phyloP scores from a whole-genome alignment of 2,888 invertebrate species.

The Ornithoptera priamus region DNA sequence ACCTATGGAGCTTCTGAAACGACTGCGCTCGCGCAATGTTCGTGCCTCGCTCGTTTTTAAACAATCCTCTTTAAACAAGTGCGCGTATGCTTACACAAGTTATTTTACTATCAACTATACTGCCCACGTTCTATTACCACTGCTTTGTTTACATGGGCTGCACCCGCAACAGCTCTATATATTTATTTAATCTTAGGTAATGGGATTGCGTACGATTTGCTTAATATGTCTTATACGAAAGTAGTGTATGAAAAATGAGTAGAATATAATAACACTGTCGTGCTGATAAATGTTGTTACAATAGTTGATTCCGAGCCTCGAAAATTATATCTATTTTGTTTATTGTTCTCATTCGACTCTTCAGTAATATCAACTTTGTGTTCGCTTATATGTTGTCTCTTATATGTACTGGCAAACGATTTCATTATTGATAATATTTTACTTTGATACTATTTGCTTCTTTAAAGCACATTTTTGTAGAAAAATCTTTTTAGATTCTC shows the following conservation, averaged over 20 bases:
- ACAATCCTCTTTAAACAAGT: conserved; percentile 72
- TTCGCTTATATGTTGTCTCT: conserved; percentile 6
- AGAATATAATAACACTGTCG: conserved; percentile 35
- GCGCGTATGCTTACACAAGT: conserved; percentile 65
- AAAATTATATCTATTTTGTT: conserved; percentile 27
- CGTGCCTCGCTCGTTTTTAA: conserved; percentile 46
- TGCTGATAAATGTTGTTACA: conserved; percentile 49
- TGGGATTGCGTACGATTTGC: conserved; percentile 19
- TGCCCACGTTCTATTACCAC: conserved; percentile 46
- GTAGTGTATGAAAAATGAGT: conserved; percentile 30
- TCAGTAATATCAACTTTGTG: conserved; percentile 12
- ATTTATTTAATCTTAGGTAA: conserved; percentile 29
- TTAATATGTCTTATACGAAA: conserved; percentile 17
- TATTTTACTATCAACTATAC: conserved; percentile 59
- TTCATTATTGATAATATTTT: neutral
- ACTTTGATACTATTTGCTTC: too few relatives aligned
- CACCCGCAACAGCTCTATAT: conserved; percentile 31
- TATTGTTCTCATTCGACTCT: conserved; percentile 36
- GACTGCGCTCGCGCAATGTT: conserved; percentile 36
- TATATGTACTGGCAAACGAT: neutral
- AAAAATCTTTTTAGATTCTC: too few relatives aligned
- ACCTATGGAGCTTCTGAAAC: conserved; percentile 38
- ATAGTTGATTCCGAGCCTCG: conserved; percentile 31
- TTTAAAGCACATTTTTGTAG: too few relatives aligned
- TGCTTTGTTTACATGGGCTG: conserved; percentile 42